Evolutionary conservation across 30 jellyfish, hydroid and myxozoan species (phyloP).

Genomic region (Clytia hemisphaerica): DNA sequence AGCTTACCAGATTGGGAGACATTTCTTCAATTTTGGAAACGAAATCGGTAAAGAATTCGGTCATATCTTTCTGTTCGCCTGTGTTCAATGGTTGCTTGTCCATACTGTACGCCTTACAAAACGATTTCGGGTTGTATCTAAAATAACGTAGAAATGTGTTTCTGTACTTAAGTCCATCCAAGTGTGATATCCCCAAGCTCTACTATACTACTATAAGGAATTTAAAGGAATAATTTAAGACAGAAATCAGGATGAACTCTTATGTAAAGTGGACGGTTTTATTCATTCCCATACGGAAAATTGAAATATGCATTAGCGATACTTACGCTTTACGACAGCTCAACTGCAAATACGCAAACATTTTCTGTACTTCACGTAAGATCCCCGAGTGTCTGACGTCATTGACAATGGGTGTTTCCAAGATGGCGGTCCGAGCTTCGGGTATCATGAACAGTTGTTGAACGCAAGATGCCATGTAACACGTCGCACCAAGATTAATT

Average conservation of each 20-base stretch:
- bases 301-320: background rate
- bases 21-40: conserved; percentile 89
- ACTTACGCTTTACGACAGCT: conserved; percentile 32
- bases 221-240: too few relatives aligned
- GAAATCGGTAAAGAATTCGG: conserved; percentile 92
- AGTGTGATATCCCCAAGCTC: too few relatives aligned
- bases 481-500: conserved; percentile 94
- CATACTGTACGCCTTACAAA: conserved; percentile 92
- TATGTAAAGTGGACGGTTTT: too few relatives aligned
- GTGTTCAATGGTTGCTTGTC: conserved; percentile 94
- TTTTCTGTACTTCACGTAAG: conserved; percentile 79
- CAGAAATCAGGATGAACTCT: background rate
- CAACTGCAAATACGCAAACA: conserved; percentile 83
- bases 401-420: conserved; percentile 42
- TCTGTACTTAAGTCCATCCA: too few relatives aligned
- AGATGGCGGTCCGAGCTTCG: conserved; percentile 65
- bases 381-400: conserved; percentile 59
- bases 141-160: too few relatives aligned
- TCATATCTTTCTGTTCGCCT: conserved; percentile 96
- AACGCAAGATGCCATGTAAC: conserved; percentile 98
- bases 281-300: background rate
- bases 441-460: conserved; percentile 97
- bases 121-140: conserved; percentile 87
- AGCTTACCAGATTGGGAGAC: conserved; percentile 69
- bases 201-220: too few relatives aligned